A percentile compares a stretch with the other conserved stretches of the same genome.
Evolutionary conservation across 1,140 invertebrate genomes (phyloP).

Genomic region (Zaprionus ornatus): DNA sequence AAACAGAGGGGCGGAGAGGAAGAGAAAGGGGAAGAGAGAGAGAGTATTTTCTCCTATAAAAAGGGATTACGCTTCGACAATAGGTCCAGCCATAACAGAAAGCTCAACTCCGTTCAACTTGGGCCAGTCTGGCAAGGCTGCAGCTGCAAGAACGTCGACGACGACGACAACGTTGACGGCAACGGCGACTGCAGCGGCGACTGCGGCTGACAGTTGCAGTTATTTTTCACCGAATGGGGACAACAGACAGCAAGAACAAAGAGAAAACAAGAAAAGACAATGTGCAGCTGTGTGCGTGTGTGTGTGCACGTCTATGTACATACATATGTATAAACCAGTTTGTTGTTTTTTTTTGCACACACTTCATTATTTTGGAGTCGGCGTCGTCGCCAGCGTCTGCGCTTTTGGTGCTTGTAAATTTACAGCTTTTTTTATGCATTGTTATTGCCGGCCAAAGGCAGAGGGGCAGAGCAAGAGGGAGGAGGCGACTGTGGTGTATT

Average conservation of each 20-base stretch:
- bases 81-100: neutral
- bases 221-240: slow-evolving; percentile 77
- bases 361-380: slow-evolving; percentile 71
- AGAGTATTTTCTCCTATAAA: neutral
- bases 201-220: slow-evolving; percentile 76
- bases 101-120: slow-evolving; percentile 3
- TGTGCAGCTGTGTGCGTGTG: slow-evolving; percentile 35
- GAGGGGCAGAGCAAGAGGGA: neutral
- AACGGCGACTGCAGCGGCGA: neutral
- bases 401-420: slow-evolving; percentile 45
- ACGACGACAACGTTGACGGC: neutral
- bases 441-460: slow-evolving; percentile 16
- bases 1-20: no score
- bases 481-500: neutral
- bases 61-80: neutral
- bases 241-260: slow-evolving; percentile 78
- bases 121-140: slow-evolving; percentile 40
- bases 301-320: slow-evolving; percentile 22
- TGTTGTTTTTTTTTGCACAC: slow-evolving; percentile 65
- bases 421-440: slow-evolving; percentile 37
- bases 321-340: slow-evolving; percentile 67
- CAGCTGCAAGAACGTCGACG: slow-evolving; percentile 6
- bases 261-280: slow-evolving; percentile 79
- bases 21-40: neutral
- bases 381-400: slow-evolving; percentile 16